Percentiles rank a stretch among this genome's conserved stretches.
phyloP scores from a whole-genome alignment of 2,113 vertebrate genomes.

The Hepsetus odoe region DNA sequence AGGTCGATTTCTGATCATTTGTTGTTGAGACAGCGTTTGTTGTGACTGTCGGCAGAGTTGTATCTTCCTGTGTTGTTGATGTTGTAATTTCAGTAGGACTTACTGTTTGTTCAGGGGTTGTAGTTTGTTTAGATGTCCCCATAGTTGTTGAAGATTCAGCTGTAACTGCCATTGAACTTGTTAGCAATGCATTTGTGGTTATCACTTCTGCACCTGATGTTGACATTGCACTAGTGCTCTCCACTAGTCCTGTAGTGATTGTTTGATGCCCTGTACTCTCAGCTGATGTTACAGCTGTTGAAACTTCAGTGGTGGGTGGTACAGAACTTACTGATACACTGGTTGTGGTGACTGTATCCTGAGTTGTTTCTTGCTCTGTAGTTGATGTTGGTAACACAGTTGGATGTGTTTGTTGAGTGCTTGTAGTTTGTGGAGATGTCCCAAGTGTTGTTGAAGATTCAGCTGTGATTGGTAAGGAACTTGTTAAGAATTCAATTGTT shows the following conservation, averaged over 20 bases:
- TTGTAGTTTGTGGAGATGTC: no score
- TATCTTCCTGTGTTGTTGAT: no score
- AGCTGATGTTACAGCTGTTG: background rate
- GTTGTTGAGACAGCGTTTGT: background rate
- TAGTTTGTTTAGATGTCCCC: no score
- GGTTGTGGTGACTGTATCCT: no score
- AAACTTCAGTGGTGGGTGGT: background rate
- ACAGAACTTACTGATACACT: background rate
- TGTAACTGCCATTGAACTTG: background rate
- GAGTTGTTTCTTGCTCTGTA: background rate
- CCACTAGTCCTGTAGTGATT: background rate
- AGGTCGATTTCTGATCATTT: background rate
- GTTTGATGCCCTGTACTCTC: background rate
- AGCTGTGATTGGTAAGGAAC: no score
- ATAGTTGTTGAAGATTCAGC: background rate
- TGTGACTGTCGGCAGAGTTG: background rate
- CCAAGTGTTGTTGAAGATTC: no score
- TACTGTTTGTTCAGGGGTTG: background rate
- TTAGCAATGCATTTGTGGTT: no score
- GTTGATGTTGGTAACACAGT: no score
- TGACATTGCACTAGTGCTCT: background rate
- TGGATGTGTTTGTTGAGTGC: no score
- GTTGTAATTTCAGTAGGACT: no score
- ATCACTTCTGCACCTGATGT: background rate
- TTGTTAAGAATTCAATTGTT: no score